These are phyloP conservation scores for Lanistes nyassanus DNA, from an alignment of 1,140 invertebrate genomes.

Conservation along the genomic window DNA sequence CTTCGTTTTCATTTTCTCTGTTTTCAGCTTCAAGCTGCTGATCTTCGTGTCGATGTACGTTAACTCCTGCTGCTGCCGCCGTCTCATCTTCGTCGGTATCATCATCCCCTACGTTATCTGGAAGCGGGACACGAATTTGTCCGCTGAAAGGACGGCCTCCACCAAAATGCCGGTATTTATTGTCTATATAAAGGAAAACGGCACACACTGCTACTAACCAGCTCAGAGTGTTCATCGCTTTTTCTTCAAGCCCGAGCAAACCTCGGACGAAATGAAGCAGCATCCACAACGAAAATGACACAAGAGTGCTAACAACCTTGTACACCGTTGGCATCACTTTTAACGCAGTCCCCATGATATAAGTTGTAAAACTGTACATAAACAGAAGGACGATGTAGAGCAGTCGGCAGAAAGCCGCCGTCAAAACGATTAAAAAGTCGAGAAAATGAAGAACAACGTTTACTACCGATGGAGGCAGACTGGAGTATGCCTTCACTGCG, in stretches of 20 bases:
- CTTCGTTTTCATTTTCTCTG: constrained; percentile 30
- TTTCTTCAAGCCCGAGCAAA: constrained; percentile 21
- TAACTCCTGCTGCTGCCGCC: neutral
- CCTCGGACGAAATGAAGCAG: constrained; percentile 20
- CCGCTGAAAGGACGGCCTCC: neutral
- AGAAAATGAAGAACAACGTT: constrained; percentile 11
- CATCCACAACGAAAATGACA: constrained; percentile 25
- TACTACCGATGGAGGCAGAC: constrained; percentile 15
- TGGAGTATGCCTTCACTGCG: constrained; percentile 12
- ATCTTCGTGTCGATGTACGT: constrained; percentile 8
- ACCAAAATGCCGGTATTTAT: constrained; percentile 5
- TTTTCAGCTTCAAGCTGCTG: constrained; percentile 25
- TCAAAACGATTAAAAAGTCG: constrained; percentile 24
- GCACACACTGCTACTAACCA: constrained; percentile 22
- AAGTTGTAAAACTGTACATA: constrained; percentile 11
- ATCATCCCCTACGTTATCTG: neutral
- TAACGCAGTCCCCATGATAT: neutral
- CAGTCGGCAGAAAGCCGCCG: constrained; percentile 3
- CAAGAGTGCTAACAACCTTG: constrained; percentile 4
- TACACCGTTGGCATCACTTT: constrained; percentile 5
- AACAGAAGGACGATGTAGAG: constrained; percentile 18
- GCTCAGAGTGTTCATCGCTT: constrained; percentile 19
- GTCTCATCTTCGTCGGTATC: neutral
- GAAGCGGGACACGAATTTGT: neutral
- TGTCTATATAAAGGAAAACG: constrained; percentile 26